Percentiles rank a stretch among this genome's conserved stretches.
phyloP scores from a whole-genome alignment of 2,113 vertebrate genomes.

The Paramormyrops kingsleyae region DNA sequence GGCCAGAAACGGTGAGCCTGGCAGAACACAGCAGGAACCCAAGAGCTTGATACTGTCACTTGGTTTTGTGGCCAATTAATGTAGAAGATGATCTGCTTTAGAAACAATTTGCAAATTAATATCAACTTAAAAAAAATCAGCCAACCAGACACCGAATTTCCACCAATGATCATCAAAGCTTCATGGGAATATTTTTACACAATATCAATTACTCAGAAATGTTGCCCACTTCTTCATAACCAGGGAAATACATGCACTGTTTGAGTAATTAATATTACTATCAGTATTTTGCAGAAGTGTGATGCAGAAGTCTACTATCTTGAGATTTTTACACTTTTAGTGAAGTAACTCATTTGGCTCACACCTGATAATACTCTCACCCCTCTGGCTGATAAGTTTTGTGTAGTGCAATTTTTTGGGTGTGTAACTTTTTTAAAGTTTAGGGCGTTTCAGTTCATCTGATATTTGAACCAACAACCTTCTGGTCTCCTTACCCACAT shows the following conservation, averaged over 20 bases:
- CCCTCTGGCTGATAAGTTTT: not conserved
- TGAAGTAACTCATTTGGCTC: not conserved
- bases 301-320: not conserved
- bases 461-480: not conserved
- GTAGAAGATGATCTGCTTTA: not conserved
- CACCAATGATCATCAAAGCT: not conserved
- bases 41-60: not conserved
- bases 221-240: not conserved
- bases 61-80: not conserved
- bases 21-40: conserved; percentile 31
- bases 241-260: not conserved
- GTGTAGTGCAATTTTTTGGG: not conserved
- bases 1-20: conserved; percentile 92
- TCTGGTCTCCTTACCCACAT: not conserved
- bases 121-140: not conserved
- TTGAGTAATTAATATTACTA: not conserved
- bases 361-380: not conserved
- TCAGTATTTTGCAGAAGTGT: not conserved
- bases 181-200: not conserved
- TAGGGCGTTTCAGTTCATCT: not conserved
- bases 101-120: not conserved
- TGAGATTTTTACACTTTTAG: not conserved
- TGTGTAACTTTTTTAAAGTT: not conserved
- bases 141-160: not conserved
- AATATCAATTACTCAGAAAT: not conserved